phyloP scores from a whole-genome alignment of 2,888 invertebrate genomes.

The Scaptomyza cyrtandrae region DNA sequence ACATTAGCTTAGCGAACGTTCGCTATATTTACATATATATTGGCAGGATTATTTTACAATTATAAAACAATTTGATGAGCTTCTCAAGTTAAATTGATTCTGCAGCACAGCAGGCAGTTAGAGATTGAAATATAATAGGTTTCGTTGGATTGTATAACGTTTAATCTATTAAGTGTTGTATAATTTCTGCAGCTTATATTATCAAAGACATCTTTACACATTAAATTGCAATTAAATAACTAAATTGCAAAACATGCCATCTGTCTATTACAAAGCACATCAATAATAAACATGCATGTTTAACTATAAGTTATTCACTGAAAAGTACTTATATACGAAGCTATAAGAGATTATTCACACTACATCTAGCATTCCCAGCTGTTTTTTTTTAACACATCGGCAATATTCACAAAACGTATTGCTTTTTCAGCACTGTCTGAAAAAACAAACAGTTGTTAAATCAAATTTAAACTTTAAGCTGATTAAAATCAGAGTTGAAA shows the following conservation, averaged over 20 bases:
- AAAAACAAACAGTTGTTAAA: not conserved
- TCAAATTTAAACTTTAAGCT: not conserved
- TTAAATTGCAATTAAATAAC: not conserved
- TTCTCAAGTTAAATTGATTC: not conserved
- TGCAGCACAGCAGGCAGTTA: not conserved
- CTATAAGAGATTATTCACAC: not conserved
- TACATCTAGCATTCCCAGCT: not conserved
- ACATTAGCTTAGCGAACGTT: not conserved
- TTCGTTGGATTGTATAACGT: not conserved
- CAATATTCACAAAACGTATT: not conserved
- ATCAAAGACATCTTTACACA: not conserved
- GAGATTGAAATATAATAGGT: not conserved
- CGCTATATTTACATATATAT: not conserved
- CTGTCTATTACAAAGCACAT: not conserved
- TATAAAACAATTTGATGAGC: not conserved
- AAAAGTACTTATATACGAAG: not conserved
- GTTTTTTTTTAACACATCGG: not conserved
- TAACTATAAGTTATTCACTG: not conserved
- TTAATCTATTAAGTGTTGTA: not conserved
- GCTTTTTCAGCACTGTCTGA: not conserved
- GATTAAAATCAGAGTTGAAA: not conserved
- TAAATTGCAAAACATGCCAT: not conserved
- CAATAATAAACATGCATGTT: not conserved
- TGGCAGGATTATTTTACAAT: not conserved
- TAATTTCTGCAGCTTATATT: not conserved